Percentiles rank a stretch among this genome's conserved stretches.
Conservation (phyloP, 2,888 invertebrate species). For the Eristalis pertinax region DNA sequence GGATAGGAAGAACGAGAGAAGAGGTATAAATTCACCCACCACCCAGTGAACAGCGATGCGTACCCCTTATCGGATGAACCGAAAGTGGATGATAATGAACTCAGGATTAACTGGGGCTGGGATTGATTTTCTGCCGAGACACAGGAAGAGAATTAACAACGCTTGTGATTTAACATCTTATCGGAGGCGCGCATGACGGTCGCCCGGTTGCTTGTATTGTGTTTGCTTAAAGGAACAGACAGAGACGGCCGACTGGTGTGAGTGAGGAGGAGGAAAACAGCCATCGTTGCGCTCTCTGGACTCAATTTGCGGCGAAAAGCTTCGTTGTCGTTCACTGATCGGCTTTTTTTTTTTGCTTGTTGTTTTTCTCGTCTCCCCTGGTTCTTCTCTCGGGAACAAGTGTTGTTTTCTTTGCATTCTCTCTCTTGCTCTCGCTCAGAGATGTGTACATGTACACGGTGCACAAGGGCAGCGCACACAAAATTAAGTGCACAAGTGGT, state of each 20-base stretch:
- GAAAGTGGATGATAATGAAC: constrained; percentile 24
- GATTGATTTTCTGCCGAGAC: constrained; percentile 1
- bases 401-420: background rate
- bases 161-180: background rate
- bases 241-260: background rate
- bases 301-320: background rate
- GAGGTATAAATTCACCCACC: background rate
- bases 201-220: background rate
- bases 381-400: background rate
- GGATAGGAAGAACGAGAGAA: too few species aligned
- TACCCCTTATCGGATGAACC: background rate
- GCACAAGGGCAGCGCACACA: background rate
- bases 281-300: background rate
- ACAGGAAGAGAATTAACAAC: constrained; percentile 25
- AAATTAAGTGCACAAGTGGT: too few species aligned
- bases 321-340: background rate
- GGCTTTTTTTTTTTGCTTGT: background rate
- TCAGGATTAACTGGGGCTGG: constrained; percentile 1
- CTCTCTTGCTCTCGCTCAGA: background rate
- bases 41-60: background rate
- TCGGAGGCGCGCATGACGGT: constrained; percentile 12
- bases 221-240: constrained; percentile 8
- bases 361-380: background rate
- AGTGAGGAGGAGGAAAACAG: background rate
- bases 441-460: background rate